Conservation (phyloP, 2,888 invertebrate species). For the Trilocha varians region DNA sequence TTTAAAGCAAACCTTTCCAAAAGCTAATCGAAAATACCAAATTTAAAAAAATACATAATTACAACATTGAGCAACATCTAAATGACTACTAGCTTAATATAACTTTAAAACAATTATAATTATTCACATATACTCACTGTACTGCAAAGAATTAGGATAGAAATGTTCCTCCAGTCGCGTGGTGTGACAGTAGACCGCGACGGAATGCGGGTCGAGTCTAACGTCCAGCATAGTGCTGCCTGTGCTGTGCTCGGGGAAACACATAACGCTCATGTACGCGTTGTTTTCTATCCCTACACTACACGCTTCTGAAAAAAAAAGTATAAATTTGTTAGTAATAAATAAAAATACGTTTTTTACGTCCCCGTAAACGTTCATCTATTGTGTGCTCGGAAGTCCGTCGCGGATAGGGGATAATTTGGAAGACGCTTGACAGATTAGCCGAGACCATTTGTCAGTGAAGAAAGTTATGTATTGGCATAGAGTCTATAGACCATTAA, state of each 20-base stretch:
- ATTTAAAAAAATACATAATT: no score
- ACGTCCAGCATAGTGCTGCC: constrained; percentile 54
- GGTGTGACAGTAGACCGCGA: constrained; percentile 75
- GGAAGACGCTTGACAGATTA: no score
- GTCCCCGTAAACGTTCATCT: background rate
- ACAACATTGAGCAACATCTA: no score
- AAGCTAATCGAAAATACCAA: no score
- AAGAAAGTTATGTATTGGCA: no score
- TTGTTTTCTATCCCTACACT: constrained; percentile 54
- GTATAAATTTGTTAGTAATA: background rate
- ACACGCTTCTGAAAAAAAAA: constrained; percentile 37
- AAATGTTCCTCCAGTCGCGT: constrained; percentile 87
- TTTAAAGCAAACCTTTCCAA: no score
- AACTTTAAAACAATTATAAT: no score
- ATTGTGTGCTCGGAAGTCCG: no score
- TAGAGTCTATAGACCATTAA: no score
- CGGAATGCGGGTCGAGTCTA: constrained; percentile 65
- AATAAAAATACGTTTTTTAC: constrained; percentile 6
- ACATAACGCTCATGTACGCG: constrained; percentile 57
- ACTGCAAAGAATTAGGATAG: constrained; percentile 85
- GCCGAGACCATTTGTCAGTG: no score
- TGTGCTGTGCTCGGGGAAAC: constrained; percentile 36
- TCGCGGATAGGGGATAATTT: no score
- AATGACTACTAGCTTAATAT: no score
- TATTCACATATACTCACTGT: constrained; percentile 71